These are phyloP conservation scores for Clivina fossor DNA, from an alignment of 2,888 invertebrate genomes.

Conservation along the genomic window DNA sequence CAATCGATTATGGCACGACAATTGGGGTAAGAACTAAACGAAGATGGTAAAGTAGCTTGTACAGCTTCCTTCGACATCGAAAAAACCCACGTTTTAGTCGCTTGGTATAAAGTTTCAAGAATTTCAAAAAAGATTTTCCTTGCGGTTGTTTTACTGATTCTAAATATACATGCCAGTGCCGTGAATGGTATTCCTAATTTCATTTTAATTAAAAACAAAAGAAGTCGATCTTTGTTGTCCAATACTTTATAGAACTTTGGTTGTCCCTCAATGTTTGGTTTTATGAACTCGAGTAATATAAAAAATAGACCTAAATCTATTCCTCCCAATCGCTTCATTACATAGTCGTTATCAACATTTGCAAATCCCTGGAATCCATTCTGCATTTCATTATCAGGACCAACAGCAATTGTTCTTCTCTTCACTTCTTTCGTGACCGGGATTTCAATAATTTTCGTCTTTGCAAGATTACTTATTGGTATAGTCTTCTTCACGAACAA, in stretches of 20 bases:
- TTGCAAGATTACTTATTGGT: neutral
- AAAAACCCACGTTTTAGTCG: constrained; percentile 37
- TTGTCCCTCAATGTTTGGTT: constrained; percentile 4
- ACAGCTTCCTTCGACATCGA: constrained; percentile 37
- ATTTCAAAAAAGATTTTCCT: constrained; percentile 33
- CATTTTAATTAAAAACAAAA: constrained; percentile 3
- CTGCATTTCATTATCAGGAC: constrained; percentile 15
- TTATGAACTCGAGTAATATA: neutral
- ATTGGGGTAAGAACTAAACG: too few species aligned
- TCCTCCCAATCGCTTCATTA: constrained; percentile 1
- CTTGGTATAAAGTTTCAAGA: constrained; percentile 29
- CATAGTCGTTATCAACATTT: constrained; percentile 18
- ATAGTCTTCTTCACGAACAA: too few species aligned
- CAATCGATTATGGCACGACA: constrained; percentile 31
- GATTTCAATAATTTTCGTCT: constrained; percentile 11
- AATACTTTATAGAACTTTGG: neutral
- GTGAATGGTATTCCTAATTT: neutral
- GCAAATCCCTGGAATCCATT: constrained; percentile 30
- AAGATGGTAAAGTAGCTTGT: constrained; percentile 30
- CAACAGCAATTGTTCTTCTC: constrained; percentile 13
- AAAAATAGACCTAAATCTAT: neutral
- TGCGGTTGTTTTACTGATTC: constrained; percentile 24
- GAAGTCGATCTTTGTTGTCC: neutral
- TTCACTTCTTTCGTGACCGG: constrained; percentile 3
- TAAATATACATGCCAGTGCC: constrained; percentile 29